phyloP scores from a whole-genome alignment of 2,888 invertebrate species.

The Drosophila cracens region DNA sequence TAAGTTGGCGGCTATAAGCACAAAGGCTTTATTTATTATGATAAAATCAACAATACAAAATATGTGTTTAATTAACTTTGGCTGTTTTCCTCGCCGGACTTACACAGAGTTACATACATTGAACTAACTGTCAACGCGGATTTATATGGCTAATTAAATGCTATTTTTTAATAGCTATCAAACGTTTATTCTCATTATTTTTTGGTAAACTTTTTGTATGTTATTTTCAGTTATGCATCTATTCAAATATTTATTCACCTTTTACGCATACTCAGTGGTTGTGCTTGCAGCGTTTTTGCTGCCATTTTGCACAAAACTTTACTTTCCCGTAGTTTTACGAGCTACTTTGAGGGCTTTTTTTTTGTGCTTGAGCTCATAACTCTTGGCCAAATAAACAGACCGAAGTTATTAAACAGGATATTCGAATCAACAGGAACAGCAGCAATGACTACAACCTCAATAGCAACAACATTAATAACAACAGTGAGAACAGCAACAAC shows the following conservation, averaged over 20 bases:
- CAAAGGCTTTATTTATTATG: neutral
- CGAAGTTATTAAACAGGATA: slow-evolving; percentile 78
- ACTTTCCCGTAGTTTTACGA: slow-evolving; percentile 50
- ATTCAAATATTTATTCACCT: slow-evolving; percentile 1
- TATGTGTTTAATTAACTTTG: neutral
- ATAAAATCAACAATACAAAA: neutral
- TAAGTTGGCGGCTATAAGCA: neutral
- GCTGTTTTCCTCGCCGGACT: neutral
- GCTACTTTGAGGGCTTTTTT: slow-evolving; percentile 13
- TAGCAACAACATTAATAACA: slow-evolving; percentile 36
- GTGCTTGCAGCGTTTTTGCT: neutral
- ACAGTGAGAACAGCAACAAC: slow-evolving; percentile 26
- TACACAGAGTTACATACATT: neutral
- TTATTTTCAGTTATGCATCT: neutral
- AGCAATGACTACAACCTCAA: slow-evolving; percentile 33
- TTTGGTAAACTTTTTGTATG: neutral
- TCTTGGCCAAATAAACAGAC: slow-evolving; percentile 72
- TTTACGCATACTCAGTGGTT: slow-evolving; percentile 32
- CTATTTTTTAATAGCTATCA: neutral
- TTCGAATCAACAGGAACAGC: slow-evolving; percentile 69
- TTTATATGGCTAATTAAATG: neutral
- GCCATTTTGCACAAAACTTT: slow-evolving; percentile 2
- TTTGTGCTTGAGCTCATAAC: slow-evolving; percentile 51
- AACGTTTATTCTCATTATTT: neutral
- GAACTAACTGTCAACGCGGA: neutral